Percentiles rank a stretch among this genome's conserved stretches.
Evolutionary conservation across 2,888 invertebrate genomes (phyloP).

Genomic region (Parnassius glacialis): DNA sequence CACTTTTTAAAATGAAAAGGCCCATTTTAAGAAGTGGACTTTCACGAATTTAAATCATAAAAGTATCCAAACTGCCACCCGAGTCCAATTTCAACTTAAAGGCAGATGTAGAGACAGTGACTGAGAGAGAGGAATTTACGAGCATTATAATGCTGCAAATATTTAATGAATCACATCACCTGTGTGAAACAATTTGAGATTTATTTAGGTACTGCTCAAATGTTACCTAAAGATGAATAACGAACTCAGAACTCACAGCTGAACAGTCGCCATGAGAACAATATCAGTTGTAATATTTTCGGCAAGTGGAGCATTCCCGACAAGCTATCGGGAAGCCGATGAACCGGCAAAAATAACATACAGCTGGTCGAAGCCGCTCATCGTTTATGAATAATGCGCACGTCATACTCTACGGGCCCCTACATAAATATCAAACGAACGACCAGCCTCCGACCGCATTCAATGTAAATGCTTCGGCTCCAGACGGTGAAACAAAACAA

Average conservation of each 20-base stretch:
- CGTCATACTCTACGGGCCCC: conserved; percentile 74
- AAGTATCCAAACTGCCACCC: no score
- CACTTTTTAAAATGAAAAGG: no score
- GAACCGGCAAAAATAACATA: conserved; percentile 75
- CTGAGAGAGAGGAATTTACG: no score
- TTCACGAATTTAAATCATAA: no score
- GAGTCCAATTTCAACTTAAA: no score
- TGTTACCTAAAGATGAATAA: no score
- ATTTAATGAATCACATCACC: no score
- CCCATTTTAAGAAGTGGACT: no score
- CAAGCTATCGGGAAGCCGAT: conserved; percentile 55
- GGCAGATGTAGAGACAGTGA: no score
- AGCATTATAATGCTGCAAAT: no score
- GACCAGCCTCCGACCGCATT: conserved; percentile 76
- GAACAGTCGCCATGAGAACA: not conserved
- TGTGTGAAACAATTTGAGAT: no score
- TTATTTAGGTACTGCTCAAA: no score
- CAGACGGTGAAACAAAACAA: conserved; percentile 79
- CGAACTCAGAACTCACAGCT: not conserved
- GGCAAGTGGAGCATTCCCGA: conserved; percentile 27
- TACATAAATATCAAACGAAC: conserved; percentile 77
- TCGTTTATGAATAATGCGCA: conserved; percentile 76
- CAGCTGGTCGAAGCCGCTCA: conserved; percentile 57
- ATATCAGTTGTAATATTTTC: conserved; percentile 26
- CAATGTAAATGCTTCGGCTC: conserved; percentile 77